Evolutionary conservation across 2,113 vertebrate genomes (phyloP), one percentile per base, ranked within the genome.

Genomic region (Hiodon tergisus): DNA sequence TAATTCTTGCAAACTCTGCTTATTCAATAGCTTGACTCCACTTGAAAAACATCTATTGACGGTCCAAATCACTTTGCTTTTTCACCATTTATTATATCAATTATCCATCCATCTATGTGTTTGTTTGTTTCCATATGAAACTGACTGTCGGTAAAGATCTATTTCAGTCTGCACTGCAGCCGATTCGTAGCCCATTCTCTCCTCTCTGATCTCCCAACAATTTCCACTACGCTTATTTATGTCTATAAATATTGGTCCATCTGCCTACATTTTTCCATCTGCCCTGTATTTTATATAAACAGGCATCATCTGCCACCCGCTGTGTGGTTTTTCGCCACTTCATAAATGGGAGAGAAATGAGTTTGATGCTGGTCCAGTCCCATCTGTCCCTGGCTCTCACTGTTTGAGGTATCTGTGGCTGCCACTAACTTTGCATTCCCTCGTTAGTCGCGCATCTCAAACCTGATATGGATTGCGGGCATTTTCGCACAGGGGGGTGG

Each of bases 361-460:
- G 57, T 6, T 52, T 50, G 72, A 81, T 67, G 60, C 14, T n/a
- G 1, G 2, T 66, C 71, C 72, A 67, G 31, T 59, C 6, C 67
- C 7, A 46, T 66, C 73, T 72, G 11, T 55, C 59, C 17, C 53
- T 10, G 53, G 11, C 71, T 59, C 57, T 61, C 50, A 51, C 48
- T 78, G 61, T 58, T 54, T 13, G 48, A 6, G 47, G 2, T 9
- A 59, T 48, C 61, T 7, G 3, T 8, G n/a, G 16, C 52, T 47
- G 50, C 46, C 2, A 11, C 47, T 63, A 14, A 17, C 2, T n/a
- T 62, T 54, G 79, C 76, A 77, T 72, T 83, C 80, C 70, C 76
- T 79, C 9, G 77, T 80, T 82, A 80, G 79, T 77, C 72, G 66
- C 80, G 81, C 79, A 73, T 79, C 75, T 73, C 31, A 75, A 88